Base-by-base conservation (phyloP, 2,113 vertebrate species). In the Xiphophorus couchianus region DNA sequence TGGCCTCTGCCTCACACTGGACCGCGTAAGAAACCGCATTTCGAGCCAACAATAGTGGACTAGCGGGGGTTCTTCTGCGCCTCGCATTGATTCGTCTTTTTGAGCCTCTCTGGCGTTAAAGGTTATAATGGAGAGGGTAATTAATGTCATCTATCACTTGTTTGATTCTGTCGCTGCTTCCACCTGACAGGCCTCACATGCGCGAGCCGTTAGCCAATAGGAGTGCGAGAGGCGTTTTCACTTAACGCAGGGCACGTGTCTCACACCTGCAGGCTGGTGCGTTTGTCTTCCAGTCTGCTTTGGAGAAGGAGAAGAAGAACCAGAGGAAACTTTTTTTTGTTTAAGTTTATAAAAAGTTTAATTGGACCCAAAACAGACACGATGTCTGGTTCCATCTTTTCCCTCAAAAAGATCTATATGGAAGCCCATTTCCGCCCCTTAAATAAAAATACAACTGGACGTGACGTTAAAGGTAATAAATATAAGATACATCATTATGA, bases 71-170 rank as follows among this genome's bases (percentile, higher is more conserved):
- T 70, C 90, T 90, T 73, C 88, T 84, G 89, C 72, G 78, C 44
- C 62, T 75, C 71, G 82, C 89, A 77, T 74, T 85, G 82, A 85
- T 85, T 84, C 82, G 89, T 92, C 84, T 90, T 84, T 88, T 81
- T 69, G 78, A 82, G 73, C 78, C 74, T 35, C 30, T 15, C 74
- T 89, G 89, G 91, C 87, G 78, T 84, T 69, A 80, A 76, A 80
- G 75, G 80, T 77, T 80, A 93, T 92, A 94, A 93, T 89, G 88
- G 87, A 81, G 85, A 86, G 89, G 90, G 89, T 94, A 93, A 94
- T 94, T 94, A 92, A 90, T 90, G 90, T 86, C 90, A 94, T 95
- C 93, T 92, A 95, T 95, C 94, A 94, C 90, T 87, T 88, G 88
- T 91, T 91, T 85, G 89, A 92, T 89, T 88, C 80, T 86, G 88